Conservation (phyloP, 2,113 vertebrate genomes). For the Oostethus manadensis region DNA sequence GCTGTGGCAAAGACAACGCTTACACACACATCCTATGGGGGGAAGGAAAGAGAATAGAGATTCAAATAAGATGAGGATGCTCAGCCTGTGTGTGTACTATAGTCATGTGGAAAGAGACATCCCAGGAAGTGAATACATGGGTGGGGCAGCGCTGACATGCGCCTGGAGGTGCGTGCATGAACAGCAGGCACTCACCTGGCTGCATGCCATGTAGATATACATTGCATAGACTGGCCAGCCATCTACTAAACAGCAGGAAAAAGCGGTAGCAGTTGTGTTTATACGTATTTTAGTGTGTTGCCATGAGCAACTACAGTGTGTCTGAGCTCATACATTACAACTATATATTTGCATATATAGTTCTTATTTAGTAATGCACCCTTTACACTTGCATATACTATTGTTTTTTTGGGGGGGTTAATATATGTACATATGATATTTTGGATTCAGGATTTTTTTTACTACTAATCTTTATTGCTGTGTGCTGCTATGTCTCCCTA, state of each 20-base stretch:
- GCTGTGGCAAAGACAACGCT: slow-evolving; percentile 5
- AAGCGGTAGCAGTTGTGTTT: slow-evolving; percentile 19
- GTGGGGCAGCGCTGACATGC: slow-evolving; percentile 55
- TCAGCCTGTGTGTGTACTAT: neutral
- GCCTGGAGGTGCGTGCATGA: slow-evolving; percentile 48
- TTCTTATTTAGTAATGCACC: no score
- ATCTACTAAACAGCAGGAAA: slow-evolving; percentile 6
- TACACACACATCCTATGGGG: neutral
- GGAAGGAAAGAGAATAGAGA: slow-evolving; percentile 1
- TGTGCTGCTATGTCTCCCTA: no score
- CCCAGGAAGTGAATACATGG: slow-evolving; percentile 44
- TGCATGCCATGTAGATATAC: slow-evolving; percentile 33
- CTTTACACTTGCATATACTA: no score
- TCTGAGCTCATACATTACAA: no score
- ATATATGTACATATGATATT: no score
- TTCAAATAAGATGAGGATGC: slow-evolving; percentile 9
- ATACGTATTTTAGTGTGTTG: slow-evolving; percentile 12
- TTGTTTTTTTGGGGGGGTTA: no score
- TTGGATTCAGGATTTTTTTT: no score
- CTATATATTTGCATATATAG: no score
- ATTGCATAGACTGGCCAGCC: slow-evolving; percentile 9
- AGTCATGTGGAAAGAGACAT: slow-evolving; percentile 9
- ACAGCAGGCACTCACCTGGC: slow-evolving; percentile 63
- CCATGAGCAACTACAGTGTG: slow-evolving; percentile 10
- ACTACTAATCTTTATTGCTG: no score